These are phyloP conservation scores for Phymatocera aterrima DNA, from an alignment of 2,888 invertebrate species.

Conservation along the genomic window DNA sequence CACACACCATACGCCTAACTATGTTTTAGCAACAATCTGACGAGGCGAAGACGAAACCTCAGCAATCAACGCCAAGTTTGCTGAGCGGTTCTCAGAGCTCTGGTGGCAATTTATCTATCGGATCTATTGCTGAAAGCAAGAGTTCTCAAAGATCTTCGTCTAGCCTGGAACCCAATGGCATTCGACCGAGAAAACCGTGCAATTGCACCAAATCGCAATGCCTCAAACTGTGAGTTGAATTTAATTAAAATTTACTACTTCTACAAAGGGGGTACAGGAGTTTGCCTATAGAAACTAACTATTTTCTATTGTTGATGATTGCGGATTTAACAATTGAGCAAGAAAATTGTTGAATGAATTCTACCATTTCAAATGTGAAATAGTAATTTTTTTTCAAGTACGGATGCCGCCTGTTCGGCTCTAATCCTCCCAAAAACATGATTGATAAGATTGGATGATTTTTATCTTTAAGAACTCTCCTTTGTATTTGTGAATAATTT, in stretches of 20 bases:
- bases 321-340: too few relatives aligned
- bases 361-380: too few relatives aligned
- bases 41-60: constrained; percentile 65
- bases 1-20: not conserved
- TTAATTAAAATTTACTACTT: constrained; percentile 10
- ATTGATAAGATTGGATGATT: too few relatives aligned
- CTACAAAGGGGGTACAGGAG: too few relatives aligned
- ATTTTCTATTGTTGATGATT: too few relatives aligned
- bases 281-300: too few relatives aligned
- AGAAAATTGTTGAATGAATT: too few relatives aligned
- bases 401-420: too few relatives aligned
- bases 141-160: constrained; percentile 61
- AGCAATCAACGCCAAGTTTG: constrained; percentile 65
- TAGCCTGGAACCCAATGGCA: constrained; percentile 75
- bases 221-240: constrained; percentile 87
- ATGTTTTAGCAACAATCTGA: constrained; percentile 58
- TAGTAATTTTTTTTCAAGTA: too few relatives aligned
- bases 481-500: too few relatives aligned
- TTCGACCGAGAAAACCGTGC: constrained; percentile 93
- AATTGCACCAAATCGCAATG: constrained; percentile 99
- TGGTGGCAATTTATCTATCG: constrained; percentile 61
- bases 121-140: constrained; percentile 64
- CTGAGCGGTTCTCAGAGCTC: constrained; percentile 65
- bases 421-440: too few relatives aligned
- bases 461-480: too few relatives aligned